These are phyloP conservation scores for Nibea coibor DNA, from an alignment of 2,113 vertebrate species.

Conservation along the genomic window DNA sequence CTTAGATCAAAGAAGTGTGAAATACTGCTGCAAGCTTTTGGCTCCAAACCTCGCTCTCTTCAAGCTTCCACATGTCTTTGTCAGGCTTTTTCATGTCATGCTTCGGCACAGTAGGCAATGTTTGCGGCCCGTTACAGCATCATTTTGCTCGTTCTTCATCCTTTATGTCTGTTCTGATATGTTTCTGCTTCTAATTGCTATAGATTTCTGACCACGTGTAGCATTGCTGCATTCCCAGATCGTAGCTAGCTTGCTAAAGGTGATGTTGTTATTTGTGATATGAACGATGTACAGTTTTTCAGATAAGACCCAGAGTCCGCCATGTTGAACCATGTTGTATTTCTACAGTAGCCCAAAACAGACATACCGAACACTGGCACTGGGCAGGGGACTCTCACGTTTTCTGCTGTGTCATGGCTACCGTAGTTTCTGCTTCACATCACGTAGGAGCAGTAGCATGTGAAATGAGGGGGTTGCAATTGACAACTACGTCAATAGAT, in stretches of 20 bases:
- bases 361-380: no score
- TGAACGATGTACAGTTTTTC: background rate
- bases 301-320: background rate
- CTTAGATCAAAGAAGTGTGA: background rate
- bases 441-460: no score
- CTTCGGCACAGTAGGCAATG: background rate
- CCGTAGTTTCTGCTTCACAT: no score
- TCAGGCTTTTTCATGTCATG: background rate
- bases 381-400: no score
- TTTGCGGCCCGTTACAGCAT: background rate
- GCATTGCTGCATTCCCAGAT: background rate
- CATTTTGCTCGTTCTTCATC: background rate
- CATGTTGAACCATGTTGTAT: no score
- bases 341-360: no score
- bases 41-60: background rate
- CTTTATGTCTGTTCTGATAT: background rate
- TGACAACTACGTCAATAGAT: no score
- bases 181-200: background rate
- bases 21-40: background rate
- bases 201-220: background rate
- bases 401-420: no score
- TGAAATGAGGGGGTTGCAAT: no score
- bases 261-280: background rate
- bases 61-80: background rate
- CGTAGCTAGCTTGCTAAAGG: background rate